phyloP scores from a whole-genome alignment of 2,113 vertebrate species.

The Dipodomys spectabilis region DNA sequence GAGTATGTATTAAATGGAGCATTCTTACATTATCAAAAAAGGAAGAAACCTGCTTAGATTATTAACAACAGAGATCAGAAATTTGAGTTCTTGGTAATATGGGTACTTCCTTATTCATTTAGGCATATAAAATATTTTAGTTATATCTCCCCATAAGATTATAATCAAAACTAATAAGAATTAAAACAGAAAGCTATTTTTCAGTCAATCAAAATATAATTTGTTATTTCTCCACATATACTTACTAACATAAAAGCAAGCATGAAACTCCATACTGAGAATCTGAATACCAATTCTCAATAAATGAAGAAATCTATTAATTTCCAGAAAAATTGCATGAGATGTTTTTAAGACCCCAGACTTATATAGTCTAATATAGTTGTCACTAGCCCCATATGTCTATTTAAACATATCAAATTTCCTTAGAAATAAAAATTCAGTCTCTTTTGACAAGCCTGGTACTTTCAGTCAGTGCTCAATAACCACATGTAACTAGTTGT shows the following conservation, averaged over 20 bases:
- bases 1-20: slow-evolving; percentile 37
- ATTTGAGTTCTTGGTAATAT: background rate
- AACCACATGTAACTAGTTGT: too few species aligned
- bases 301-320: too few species aligned
- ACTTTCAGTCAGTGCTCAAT: too few species aligned
- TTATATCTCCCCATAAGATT: slow-evolving; percentile 50
- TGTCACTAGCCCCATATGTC: too few species aligned
- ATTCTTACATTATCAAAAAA: slow-evolving; percentile 42
- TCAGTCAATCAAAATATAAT: slow-evolving; percentile 61
- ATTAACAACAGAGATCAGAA: background rate
- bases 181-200: slow-evolving; percentile 34
- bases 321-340: too few species aligned
- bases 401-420: too few species aligned
- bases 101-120: slow-evolving; percentile 47
- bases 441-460: too few species aligned
- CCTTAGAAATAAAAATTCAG: too few species aligned
- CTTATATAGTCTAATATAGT: too few species aligned
- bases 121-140: slow-evolving; percentile 49
- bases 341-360: too few species aligned
- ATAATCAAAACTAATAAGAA: slow-evolving; percentile 11
- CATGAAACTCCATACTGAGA: too few species aligned
- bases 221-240: slow-evolving; percentile 49
- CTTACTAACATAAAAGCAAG: background rate
- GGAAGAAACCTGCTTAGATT: background rate
- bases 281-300: too few species aligned